Conservation (phyloP, 2,888 invertebrate genomes). For the Molorchus minor region DNA sequence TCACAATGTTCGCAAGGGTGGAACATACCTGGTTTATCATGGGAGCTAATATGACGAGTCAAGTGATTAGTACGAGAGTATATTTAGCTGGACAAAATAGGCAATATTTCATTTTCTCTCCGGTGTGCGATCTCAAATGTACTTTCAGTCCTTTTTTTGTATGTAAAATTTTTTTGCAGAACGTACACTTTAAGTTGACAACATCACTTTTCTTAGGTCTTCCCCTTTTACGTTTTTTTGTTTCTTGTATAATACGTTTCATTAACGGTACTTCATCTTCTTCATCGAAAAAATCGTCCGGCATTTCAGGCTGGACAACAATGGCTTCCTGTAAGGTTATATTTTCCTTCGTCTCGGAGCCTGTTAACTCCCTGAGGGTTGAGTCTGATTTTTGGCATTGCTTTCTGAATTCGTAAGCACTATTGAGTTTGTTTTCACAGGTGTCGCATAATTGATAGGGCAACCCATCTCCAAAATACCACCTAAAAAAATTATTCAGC, state of each 20-base stretch:
- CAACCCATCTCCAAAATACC: slow-evolving; percentile 56
- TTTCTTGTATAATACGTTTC: slow-evolving; percentile 30
- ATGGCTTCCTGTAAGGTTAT: slow-evolving; percentile 48
- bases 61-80: slow-evolving; percentile 56
- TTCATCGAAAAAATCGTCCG: slow-evolving; percentile 43
- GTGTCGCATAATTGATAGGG: slow-evolving; percentile 57
- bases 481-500: slow-evolving; percentile 48
- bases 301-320: slow-evolving; percentile 50
- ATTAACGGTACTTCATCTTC: slow-evolving; percentile 48
- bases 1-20: slow-evolving; percentile 46
- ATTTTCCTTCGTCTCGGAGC: slow-evolving; percentile 24
- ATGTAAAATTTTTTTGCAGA: slow-evolving; percentile 55
- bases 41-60: slow-evolving; percentile 56
- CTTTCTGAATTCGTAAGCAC: slow-evolving; percentile 59
- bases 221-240: slow-evolving; percentile 43
- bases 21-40: slow-evolving; percentile 47
- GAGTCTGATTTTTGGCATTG: slow-evolving; percentile 61
- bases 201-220: slow-evolving; percentile 40
- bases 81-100: slow-evolving; percentile 57
- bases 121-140: slow-evolving; percentile 57
- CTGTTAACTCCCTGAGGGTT: slow-evolving; percentile 53
- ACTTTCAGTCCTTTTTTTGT: slow-evolving; percentile 56
- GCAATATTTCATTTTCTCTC: slow-evolving; percentile 56
- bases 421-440: slow-evolving; percentile 58
- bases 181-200: slow-evolving; percentile 51